Conservation (phyloP, 1,140 invertebrate genomes). For the Adelges cooleyi region DNA sequence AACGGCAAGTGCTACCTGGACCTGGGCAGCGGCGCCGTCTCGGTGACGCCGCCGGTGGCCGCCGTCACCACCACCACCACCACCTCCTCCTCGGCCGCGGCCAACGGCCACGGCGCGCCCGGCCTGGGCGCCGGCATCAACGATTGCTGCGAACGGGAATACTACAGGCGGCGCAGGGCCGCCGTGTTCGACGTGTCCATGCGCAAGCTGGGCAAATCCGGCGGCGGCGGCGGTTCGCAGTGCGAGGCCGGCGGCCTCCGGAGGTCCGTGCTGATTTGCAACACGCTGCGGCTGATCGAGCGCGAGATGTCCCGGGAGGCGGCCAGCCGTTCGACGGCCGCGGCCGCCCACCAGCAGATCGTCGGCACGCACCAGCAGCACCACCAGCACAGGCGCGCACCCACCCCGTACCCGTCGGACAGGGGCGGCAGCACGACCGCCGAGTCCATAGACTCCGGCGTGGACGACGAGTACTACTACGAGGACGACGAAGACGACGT, state of each 20-base stretch:
- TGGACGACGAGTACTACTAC: neutral
- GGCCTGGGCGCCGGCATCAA: neutral
- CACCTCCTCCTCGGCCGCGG: neutral
- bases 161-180: constrained; percentile 70
- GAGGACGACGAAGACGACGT: neutral
- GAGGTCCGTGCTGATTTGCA: constrained; percentile 86
- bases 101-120: neutral
- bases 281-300: constrained; percentile 81
- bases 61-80: neutral
- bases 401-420: neutral
- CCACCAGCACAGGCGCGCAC: neutral
- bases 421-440: constrained; percentile 28
- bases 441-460: constrained; percentile 13
- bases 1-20: constrained; percentile 83
- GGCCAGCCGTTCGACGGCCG: constrained; percentile 37
- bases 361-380: constrained; percentile 36
- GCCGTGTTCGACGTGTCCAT: constrained; percentile 86
- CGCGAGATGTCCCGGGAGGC: constrained; percentile 75
- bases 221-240: constrained; percentile 44
- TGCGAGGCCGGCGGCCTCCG: constrained; percentile 80
- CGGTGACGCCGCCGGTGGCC: neutral
- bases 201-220: constrained; percentile 67
- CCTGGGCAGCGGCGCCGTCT: constrained; percentile 58
- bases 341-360: constrained; percentile 39
- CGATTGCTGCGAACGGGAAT: constrained; percentile 36